Conservation (phyloP, 2,113 vertebrate species). For the Poeciliopsis retropinna region DNA sequence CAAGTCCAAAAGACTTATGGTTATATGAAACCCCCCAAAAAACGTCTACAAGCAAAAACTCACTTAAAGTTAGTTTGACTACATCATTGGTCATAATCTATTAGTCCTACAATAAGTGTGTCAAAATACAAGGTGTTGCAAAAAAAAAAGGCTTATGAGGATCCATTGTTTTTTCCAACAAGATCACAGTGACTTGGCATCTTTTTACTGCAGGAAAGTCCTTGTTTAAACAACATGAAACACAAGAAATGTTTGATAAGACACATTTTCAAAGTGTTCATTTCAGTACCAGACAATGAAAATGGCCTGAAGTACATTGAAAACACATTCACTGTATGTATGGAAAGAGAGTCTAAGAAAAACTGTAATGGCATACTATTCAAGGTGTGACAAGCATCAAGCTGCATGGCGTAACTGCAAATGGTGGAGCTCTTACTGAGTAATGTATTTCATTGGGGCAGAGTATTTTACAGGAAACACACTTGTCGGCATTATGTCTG, state of each 20-base stretch:
- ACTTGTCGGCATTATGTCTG: conserved; percentile 54
- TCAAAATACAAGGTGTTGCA: too few relatives aligned
- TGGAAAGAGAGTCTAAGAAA: conserved; percentile 52
- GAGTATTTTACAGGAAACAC: conserved; percentile 68
- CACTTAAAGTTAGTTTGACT: not conserved
- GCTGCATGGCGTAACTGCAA: conserved; percentile 54
- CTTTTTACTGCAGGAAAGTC: not conserved
- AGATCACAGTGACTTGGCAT: not conserved
- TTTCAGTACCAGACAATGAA: conserved; percentile 31
- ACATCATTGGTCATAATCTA: not conserved
- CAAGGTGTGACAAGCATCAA: conserved; percentile 55
- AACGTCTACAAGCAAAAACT: not conserved
- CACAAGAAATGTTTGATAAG: not conserved
- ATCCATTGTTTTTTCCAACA: not conserved
- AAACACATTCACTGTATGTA: conserved; percentile 28
- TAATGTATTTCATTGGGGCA: conserved; percentile 62
- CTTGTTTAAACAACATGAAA: not conserved
- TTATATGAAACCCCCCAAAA: not conserved
- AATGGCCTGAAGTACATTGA: conserved; percentile 31
- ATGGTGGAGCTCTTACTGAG: conserved; percentile 56
- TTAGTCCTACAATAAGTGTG: too few relatives aligned
- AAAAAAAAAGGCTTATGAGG: too few relatives aligned
- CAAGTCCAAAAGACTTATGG: not conserved
- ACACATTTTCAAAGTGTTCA: conserved; percentile 25
- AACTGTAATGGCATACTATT: conserved; percentile 64